Conservation (phyloP, 1,140 invertebrate species). For the Drosophila triauraria region DNA sequence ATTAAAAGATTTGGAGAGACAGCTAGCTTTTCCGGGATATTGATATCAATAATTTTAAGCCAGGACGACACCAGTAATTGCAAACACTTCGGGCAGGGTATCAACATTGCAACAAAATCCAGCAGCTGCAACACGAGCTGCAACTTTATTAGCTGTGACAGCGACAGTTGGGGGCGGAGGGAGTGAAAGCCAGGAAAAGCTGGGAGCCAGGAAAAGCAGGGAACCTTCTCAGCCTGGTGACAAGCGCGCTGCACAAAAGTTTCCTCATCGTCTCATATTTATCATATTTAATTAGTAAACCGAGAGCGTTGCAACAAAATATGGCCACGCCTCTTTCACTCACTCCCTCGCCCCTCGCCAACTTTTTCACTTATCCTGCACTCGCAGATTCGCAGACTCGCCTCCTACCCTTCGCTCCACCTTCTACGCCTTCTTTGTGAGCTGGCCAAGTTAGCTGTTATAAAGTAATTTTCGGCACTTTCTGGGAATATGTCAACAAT, state of each 20-base stretch:
- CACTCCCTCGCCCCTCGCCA: not conserved
- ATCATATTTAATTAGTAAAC: conserved; percentile 79
- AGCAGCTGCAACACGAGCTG: conserved; percentile 34
- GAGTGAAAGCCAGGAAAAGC: too few relatives aligned
- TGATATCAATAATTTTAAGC: conserved; percentile 1
- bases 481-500: conserved; percentile 65
- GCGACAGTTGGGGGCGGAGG: not conserved
- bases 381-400: too few relatives aligned
- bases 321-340: conserved; percentile 12
- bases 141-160: conserved; percentile 50
- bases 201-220: not conserved
- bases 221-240: conserved; percentile 56
- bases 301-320: conserved; percentile 55
- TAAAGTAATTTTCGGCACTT: conserved; percentile 73
- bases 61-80: conserved; percentile 10
- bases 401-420: not conserved
- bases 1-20: too few relatives aligned
- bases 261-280: conserved; percentile 71
- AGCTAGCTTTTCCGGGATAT: not conserved
- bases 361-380: conserved; percentile 13
- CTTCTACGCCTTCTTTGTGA: conserved; percentile 1
- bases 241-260: conserved; percentile 61
- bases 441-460: conserved; percentile 50
- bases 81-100: conserved; percentile 10
- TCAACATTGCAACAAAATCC: conserved; percentile 50